Evolutionary conservation across 2,797 vertebrate species (phyloP).

Genomic region (Scyliorhinus canicula): DNA sequence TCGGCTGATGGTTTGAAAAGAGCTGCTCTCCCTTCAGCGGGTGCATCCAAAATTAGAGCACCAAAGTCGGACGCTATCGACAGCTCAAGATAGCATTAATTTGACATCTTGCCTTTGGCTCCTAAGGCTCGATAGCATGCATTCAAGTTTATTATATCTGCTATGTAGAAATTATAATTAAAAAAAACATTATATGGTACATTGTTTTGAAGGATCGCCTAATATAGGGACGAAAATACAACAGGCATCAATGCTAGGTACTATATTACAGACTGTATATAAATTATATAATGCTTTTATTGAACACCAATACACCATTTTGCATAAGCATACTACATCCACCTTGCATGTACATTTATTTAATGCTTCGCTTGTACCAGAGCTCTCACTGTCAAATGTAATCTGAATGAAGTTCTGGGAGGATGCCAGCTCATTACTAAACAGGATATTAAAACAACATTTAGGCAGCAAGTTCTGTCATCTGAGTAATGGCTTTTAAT

Average conservation of each 20-base stretch:
- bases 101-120: not conserved
- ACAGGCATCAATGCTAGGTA: not conserved
- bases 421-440: not conserved
- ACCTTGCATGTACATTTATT: not conserved
- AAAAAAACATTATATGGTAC: not conserved
- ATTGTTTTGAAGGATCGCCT: not conserved
- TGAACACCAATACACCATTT: not conserved
- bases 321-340: not conserved
- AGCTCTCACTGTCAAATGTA: not conserved
- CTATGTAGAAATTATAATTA: not conserved
- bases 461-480: not conserved
- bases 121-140: not conserved
- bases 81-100: not conserved
- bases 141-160: not conserved
- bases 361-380: not conserved
- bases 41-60: not conserved
- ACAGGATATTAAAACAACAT: not conserved
- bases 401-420: not conserved
- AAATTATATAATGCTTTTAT: not conserved
- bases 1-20: not conserved
- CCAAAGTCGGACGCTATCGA: not conserved
- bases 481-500: constrained; percentile 6
- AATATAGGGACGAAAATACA: not conserved
- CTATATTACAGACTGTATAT: not conserved
- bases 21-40: not conserved